phyloP scores from a whole-genome alignment of 2,888 invertebrate species.

The Ethmia dodecea region DNA sequence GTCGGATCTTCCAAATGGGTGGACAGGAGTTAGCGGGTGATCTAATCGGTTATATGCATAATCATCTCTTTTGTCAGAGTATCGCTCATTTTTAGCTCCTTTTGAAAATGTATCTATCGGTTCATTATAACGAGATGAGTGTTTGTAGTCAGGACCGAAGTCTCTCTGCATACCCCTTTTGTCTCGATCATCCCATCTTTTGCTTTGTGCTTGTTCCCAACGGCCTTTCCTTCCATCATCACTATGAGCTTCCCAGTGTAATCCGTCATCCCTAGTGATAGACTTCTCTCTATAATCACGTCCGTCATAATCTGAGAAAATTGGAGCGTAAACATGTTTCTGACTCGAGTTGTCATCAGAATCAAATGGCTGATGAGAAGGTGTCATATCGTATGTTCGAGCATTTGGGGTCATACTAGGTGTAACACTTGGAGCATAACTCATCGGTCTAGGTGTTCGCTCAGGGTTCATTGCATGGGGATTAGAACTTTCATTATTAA shows the following conservation, averaged over 20 bases:
- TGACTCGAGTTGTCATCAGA: constrained; percentile 27
- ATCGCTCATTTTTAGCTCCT: constrained; percentile 25
- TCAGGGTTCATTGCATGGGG: constrained; percentile 27
- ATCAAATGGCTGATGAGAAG: constrained; percentile 38
- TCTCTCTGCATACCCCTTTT: constrained; percentile 19
- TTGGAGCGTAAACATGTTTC: constrained; percentile 59
- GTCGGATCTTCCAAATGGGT: constrained; percentile 29
- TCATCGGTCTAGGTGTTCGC: constrained; percentile 23
- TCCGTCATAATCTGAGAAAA: constrained; percentile 31
- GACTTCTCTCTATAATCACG: constrained; percentile 31
- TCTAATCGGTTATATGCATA: constrained; percentile 24
- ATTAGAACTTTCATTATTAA: constrained; percentile 28
- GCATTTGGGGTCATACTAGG: constrained; percentile 24
- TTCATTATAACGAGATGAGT: constrained; percentile 23
- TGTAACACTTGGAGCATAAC: constrained; percentile 20
- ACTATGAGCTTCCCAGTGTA: constrained; percentile 23
- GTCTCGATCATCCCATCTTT: constrained; percentile 24
- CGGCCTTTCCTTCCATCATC: constrained; percentile 13
- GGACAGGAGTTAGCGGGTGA: constrained; percentile 25
- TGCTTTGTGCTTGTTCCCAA: constrained; percentile 8
- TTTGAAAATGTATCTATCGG: constrained; percentile 21
- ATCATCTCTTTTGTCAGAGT: constrained; percentile 27
- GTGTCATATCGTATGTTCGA: constrained; percentile 42
- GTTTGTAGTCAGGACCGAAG: constrained; percentile 13
- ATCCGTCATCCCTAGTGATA: constrained; percentile 21